Percentiles rank a stretch among this genome's conserved stretches.
These are phyloP conservation scores for Pangasius macronema DNA, from an alignment of 2,797 vertebrate genomes.

Conservation along the genomic window DNA sequence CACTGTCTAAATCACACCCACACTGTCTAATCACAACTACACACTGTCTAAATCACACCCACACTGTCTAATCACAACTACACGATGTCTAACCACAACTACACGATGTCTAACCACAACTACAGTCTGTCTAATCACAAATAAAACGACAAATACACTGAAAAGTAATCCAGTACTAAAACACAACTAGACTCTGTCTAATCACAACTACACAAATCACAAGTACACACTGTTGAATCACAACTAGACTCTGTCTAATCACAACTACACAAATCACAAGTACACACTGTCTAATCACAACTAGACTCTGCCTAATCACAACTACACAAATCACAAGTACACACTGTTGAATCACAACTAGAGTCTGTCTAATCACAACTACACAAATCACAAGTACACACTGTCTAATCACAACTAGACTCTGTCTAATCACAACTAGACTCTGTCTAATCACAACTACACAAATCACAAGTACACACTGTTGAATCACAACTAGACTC, in stretches of 20 bases:
- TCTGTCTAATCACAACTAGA: background rate
- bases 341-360: background rate
- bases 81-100: background rate
- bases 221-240: background rate
- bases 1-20: no score
- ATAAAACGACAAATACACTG: background rate
- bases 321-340: background rate
- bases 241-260: background rate
- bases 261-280: no score
- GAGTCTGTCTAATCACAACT: background rate
- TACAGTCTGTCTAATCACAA: no score
- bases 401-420: background rate
- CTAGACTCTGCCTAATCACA: background rate
- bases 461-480: background rate
- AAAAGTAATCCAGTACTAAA: no score
- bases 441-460: background rate
- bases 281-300: background rate
- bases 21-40: no score
- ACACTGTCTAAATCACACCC: no score
- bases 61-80: background rate
- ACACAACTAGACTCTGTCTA: background rate
- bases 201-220: background rate
- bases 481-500: background rate
- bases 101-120: no score
- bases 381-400: no score